Conservation (phyloP, 2,797 vertebrate species). For the Odontamblyopus lacepedii region DNA sequence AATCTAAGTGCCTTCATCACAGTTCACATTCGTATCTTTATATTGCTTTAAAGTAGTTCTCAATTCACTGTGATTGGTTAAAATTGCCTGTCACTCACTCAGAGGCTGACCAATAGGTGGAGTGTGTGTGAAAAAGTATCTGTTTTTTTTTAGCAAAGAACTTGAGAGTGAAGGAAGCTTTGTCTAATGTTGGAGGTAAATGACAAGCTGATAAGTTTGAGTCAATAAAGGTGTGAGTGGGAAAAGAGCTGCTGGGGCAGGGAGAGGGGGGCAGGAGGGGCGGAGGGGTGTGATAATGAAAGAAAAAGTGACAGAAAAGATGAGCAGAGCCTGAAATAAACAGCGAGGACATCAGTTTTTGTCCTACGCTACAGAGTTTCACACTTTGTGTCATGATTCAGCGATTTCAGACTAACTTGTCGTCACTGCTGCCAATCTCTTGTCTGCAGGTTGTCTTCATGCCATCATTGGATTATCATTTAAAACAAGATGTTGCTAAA, state of each 20-base stretch:
- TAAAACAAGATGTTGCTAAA: slow-evolving; percentile 4
- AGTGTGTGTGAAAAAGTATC: too few species aligned
- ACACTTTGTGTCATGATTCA: slow-evolving; percentile 47
- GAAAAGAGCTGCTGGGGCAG: slow-evolving; percentile 22
- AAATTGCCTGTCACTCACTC: not conserved
- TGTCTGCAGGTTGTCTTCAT: slow-evolving; percentile 8
- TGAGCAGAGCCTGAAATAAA: slow-evolving; percentile 34
- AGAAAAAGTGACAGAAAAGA: slow-evolving; percentile 45
- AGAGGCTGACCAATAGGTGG: too few species aligned
- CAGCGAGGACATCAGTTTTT: slow-evolving; percentile 34
- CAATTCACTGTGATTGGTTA: not conserved
- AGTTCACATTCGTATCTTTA: too few species aligned
- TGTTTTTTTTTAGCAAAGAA: not conserved
- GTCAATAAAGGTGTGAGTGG: slow-evolving; percentile 45
- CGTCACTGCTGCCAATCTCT: slow-evolving; percentile 14
- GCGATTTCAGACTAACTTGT: slow-evolving; percentile 25
- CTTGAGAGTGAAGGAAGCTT: not conserved
- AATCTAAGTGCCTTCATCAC: too few species aligned
- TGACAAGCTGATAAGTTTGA: slow-evolving; percentile 35
- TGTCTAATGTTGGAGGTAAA: slow-evolving; percentile 6
- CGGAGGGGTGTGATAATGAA: slow-evolving; percentile 30
- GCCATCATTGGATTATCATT: slow-evolving; percentile 10
- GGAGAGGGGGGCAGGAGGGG: slow-evolving; percentile 11
- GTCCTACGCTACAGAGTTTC: slow-evolving; percentile 38
- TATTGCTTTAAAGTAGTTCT: not conserved